phyloP scores from a whole-genome alignment of 2,797 vertebrate genomes.

The Melopsittacus undulatus region DNA sequence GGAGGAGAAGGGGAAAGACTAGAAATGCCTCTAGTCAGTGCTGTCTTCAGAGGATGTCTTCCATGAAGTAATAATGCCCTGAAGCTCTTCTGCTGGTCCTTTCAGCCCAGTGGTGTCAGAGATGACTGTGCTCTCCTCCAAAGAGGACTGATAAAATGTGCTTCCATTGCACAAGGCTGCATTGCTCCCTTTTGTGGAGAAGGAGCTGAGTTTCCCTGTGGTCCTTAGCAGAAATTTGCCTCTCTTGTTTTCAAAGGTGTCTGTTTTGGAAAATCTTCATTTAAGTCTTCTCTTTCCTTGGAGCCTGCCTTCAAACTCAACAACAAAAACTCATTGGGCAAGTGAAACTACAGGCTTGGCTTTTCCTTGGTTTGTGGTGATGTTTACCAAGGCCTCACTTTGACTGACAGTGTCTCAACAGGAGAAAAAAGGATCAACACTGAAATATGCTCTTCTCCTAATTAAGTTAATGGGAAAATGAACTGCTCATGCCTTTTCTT shows the following conservation, averaged over 20 bases:
- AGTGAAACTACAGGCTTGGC: not conserved
- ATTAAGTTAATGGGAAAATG: constrained; percentile 2
- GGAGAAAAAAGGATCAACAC: not conserved
- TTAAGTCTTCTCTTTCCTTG: not conserved
- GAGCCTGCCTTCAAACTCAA: not conserved
- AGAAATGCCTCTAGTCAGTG: not conserved
- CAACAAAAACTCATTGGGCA: not conserved
- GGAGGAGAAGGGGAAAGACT: not conserved
- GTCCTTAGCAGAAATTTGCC: not conserved
- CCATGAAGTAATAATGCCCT: not conserved
- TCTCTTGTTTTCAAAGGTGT: not conserved
- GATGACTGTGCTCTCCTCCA: not conserved
- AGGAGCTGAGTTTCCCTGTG: not conserved
- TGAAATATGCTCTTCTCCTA: not conserved
- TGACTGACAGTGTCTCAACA: not conserved
- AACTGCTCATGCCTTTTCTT: not conserved
- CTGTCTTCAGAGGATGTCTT: not conserved
- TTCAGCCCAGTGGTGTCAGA: not conserved
- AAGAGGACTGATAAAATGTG: not conserved
- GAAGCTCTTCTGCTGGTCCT: not conserved
- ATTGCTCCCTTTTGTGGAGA: not conserved
- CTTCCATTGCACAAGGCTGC: not conserved
- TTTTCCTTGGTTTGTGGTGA: not conserved
- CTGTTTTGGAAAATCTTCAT: not conserved
- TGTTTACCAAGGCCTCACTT: not conserved